Conservation (phyloP, 2,797 vertebrate genomes). For the Arremon aurantiirostris region DNA sequence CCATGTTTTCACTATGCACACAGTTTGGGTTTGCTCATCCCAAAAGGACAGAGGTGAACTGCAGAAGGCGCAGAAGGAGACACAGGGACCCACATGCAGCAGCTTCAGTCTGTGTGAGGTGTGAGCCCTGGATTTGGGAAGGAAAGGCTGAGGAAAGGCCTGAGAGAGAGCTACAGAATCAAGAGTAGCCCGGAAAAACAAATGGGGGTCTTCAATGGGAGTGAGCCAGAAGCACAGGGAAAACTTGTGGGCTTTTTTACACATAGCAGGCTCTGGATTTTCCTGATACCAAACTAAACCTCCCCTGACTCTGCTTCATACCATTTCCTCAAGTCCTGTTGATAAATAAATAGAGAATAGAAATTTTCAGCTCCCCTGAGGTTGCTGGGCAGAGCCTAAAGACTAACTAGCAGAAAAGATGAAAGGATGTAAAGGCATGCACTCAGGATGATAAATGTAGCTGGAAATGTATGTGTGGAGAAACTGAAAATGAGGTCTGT, state of each 20-base stretch:
- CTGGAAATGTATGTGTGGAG: background rate
- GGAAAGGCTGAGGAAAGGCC: background rate
- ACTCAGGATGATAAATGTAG: background rate
- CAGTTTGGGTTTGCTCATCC: background rate
- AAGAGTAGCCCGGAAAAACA: background rate
- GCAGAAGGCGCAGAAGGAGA: background rate
- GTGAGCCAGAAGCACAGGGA: background rate
- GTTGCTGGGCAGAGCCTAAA: background rate
- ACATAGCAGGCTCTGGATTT: background rate
- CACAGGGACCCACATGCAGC: no score
- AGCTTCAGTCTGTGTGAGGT: background rate
- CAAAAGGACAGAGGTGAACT: background rate
- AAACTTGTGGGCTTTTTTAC: background rate
- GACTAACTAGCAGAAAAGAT: no score
- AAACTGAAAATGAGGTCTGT: background rate
- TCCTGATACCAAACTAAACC: background rate
- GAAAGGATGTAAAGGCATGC: background rate
- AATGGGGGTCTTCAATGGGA: background rate
- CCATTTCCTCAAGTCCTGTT: rapidly evolving
- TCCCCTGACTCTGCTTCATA: background rate
- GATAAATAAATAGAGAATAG: background rate
- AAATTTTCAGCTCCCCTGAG: background rate
- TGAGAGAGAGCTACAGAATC: background rate
- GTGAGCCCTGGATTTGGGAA: background rate
- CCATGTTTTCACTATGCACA: rapidly evolving